Evolutionary conservation across 2,797 vertebrate genomes (phyloP).

Genomic region (Phoxinus dragarum): DNA sequence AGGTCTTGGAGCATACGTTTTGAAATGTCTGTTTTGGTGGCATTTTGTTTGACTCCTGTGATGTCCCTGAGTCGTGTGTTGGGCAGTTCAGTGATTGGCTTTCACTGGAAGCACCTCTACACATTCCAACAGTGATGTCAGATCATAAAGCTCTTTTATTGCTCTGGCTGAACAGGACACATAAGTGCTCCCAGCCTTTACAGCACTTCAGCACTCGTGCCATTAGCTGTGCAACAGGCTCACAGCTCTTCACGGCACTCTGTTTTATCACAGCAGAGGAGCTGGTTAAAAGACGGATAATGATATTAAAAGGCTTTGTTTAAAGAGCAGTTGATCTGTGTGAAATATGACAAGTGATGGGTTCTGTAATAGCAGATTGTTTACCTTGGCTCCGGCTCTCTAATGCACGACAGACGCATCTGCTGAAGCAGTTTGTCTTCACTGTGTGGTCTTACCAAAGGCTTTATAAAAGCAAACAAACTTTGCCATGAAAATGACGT

Average conservation of each 20-base stretch:
- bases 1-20: not conserved
- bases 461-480: constrained; percentile 46
- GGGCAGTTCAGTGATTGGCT: constrained; percentile 51
- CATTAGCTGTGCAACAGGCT: constrained; percentile 64
- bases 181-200: constrained; percentile 63
- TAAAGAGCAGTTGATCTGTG: constrained; percentile 55
- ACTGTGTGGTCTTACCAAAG: constrained; percentile 44
- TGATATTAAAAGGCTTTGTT: constrained; percentile 62
- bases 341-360: constrained; percentile 55
- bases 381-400: constrained; percentile 45
- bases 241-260: constrained; percentile 37
- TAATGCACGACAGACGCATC: constrained; percentile 43
- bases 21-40: constrained; percentile 18
- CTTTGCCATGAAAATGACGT: constrained; percentile 3
- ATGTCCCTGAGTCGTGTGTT: constrained; percentile 28
- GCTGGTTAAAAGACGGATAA: constrained; percentile 52
- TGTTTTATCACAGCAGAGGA: constrained; percentile 47
- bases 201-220: constrained; percentile 64
- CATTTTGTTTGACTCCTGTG: constrained; percentile 1
- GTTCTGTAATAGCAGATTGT: constrained; percentile 57
- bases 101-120: constrained; percentile 52
- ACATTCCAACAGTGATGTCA: constrained; percentile 71
- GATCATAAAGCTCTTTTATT: constrained; percentile 68
- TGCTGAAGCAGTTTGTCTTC: constrained; percentile 48
- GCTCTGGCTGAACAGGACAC: constrained; percentile 60